These are phyloP conservation scores for Lutjanus erythropterus DNA, from an alignment of 2,113 vertebrate genomes.

Conservation along the genomic window DNA sequence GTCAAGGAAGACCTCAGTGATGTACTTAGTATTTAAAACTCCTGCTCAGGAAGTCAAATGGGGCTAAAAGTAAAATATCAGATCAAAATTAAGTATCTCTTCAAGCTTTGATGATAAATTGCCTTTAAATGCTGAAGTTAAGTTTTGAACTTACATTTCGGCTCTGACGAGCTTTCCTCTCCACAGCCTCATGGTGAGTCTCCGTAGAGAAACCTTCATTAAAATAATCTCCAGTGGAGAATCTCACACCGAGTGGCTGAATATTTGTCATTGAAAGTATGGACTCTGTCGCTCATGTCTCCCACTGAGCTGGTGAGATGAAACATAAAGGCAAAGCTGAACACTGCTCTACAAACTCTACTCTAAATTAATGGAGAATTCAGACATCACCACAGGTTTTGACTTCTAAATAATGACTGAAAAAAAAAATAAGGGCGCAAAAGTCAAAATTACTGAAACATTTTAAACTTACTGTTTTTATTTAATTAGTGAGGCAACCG, in stretches of 20 bases:
- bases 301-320: constrained; percentile 15
- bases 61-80: neutral
- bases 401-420: neutral
- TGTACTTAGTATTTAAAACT: neutral
- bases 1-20: neutral
- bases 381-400: neutral
- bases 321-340: constrained; percentile 4
- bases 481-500: neutral
- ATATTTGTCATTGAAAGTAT: constrained; percentile 25
- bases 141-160: constrained; percentile 12
- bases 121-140: neutral
- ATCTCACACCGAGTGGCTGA: constrained; percentile 20
- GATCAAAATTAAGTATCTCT: neutral
- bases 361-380: neutral
- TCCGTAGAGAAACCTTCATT: constrained; percentile 47
- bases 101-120: neutral
- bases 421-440: neutral
- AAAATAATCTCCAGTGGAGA: constrained; percentile 51
- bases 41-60: neutral
- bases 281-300: constrained; percentile 2
- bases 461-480: neutral
- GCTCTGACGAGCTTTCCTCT: neutral
- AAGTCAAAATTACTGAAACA: neutral
- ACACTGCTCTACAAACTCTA: neutral
- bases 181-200: neutral